These are phyloP conservation scores for Spilogale gracilis DNA, from an alignment of 2,113 vertebrate genomes.

Conservation along the genomic window DNA sequence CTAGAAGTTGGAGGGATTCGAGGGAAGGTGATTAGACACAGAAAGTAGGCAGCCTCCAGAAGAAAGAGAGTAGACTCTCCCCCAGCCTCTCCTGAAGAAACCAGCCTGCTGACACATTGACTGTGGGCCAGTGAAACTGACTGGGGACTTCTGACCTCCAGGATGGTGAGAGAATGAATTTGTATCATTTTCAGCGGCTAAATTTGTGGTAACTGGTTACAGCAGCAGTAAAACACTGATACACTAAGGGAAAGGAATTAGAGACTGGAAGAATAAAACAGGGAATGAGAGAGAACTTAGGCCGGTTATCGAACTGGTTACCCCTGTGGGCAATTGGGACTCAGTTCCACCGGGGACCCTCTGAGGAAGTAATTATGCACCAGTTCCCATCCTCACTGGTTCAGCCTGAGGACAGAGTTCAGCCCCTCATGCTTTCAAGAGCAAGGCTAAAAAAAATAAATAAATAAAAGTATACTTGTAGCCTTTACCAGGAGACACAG, in stretches of 20 bases:
- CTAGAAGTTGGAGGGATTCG: neutral
- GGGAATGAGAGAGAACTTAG: neutral
- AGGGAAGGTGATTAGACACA: neutral
- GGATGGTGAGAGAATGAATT: neutral
- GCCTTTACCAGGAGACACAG: neutral
- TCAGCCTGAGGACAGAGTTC: neutral
- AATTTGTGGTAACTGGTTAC: neutral
- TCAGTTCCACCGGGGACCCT: neutral
- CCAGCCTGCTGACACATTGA: neutral
- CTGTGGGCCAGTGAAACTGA: neutral
- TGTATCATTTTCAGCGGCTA: neutral
- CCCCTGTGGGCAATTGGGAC: neutral
- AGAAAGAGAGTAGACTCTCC: neutral
- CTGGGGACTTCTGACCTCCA: neutral
- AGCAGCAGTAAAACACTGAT: neutral
- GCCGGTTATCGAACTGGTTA: neutral
- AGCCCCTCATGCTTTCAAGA: neutral
- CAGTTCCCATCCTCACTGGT: neutral
- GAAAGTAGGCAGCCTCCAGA: neutral
- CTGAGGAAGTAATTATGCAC: neutral
- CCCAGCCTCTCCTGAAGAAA: neutral
- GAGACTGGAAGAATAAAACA: neutral
- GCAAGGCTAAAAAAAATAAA: neutral
- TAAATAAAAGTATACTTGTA: neutral
- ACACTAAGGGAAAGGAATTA: neutral